Percentiles rank a stretch among this genome's conserved stretches.
Evolutionary conservation across 2,888 invertebrate species (phyloP).

Genomic region (Xanthostigma xanthostigma): DNA sequence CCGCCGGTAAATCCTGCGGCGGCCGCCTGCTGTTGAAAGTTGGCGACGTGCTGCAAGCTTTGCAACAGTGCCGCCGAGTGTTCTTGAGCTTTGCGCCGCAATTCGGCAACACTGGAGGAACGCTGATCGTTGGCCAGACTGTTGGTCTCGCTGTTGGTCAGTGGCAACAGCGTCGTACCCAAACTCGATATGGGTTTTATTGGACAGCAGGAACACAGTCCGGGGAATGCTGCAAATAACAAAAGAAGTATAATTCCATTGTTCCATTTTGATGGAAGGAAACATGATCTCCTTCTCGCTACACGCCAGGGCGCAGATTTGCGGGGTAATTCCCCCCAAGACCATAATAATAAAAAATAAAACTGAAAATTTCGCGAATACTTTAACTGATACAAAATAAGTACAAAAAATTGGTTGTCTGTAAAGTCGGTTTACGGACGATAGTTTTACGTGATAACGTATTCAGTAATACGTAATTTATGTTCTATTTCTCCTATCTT

Average conservation of each 20-base stretch:
- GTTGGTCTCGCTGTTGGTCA: slow-evolving; percentile 19
- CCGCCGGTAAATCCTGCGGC: slow-evolving; percentile 31
- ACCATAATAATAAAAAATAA: no score
- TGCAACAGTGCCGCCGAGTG: slow-evolving; percentile 80
- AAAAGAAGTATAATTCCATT: slow-evolving; percentile 2
- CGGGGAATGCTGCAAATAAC: slow-evolving; percentile 48
- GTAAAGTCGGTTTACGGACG: no score
- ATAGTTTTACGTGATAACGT: no score
- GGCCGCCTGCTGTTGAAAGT: slow-evolving; percentile 43
- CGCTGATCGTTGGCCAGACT: slow-evolving; percentile 44
- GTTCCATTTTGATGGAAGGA: background rate
- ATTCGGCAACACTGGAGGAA: slow-evolving; percentile 78
- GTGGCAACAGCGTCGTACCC: slow-evolving; percentile 21
- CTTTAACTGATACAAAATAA: no score
- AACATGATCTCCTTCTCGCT: background rate
- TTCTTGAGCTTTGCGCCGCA: slow-evolving; percentile 85
- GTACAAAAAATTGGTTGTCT: no score
- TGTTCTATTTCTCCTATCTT: no score
- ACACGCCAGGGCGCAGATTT: no score
- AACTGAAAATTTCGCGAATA: no score
- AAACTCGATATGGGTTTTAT: slow-evolving; percentile 38
- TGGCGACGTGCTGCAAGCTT: slow-evolving; percentile 49
- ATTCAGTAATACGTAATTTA: no score
- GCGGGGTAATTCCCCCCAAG: no score
- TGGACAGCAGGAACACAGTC: slow-evolving; percentile 68